Evolutionary conservation across 1,140 invertebrate species (phyloP).

Genomic region (Heliconius nattereri): DNA sequence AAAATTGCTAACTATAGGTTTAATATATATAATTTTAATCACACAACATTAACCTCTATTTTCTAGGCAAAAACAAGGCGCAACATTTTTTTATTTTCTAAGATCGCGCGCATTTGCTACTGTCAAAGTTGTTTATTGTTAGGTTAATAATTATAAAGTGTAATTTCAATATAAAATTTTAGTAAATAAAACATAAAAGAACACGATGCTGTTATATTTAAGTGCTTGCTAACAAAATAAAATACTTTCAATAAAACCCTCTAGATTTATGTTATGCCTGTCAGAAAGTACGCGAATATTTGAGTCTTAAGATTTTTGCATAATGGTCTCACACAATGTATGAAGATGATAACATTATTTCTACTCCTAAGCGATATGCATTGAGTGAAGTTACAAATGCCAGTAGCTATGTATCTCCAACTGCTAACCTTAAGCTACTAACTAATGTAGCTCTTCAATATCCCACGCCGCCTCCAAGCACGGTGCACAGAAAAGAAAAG

Average conservation of each 20-base stretch:
- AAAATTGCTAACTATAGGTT: background rate
- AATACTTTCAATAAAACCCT: slow-evolving; percentile 47
- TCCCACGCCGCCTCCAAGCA: slow-evolving; percentile 74
- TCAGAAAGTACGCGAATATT: slow-evolving; percentile 77
- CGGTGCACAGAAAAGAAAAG: slow-evolving; percentile 81
- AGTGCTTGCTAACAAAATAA: background rate
- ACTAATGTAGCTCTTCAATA: slow-evolving; percentile 82
- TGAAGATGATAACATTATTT: slow-evolving; percentile 77
- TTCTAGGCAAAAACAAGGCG: slow-evolving; percentile 27
- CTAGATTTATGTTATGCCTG: slow-evolving; percentile 60
- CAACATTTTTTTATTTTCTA: slow-evolving; percentile 24
- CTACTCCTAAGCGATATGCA: slow-evolving; percentile 80
- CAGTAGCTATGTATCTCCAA: slow-evolving; percentile 81
- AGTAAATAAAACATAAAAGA: background rate
- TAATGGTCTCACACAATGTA: slow-evolving; percentile 78
- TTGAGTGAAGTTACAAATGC: slow-evolving; percentile 81
- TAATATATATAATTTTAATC: background rate
- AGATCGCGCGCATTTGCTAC: slow-evolving; percentile 67
- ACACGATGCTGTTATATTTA: background rate
- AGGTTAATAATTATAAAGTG: slow-evolving; percentile 53
- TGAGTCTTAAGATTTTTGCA: slow-evolving; percentile 62
- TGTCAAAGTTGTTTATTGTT: slow-evolving; percentile 76
- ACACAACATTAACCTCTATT: background rate
- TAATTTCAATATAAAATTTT: background rate
- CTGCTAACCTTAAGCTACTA: slow-evolving; percentile 82